A percentile compares a stretch with the other conserved stretches of the same genome.
Evolutionary conservation across 2,113 vertebrate genomes (phyloP).

Genomic region (Uria lomvia): DNA sequence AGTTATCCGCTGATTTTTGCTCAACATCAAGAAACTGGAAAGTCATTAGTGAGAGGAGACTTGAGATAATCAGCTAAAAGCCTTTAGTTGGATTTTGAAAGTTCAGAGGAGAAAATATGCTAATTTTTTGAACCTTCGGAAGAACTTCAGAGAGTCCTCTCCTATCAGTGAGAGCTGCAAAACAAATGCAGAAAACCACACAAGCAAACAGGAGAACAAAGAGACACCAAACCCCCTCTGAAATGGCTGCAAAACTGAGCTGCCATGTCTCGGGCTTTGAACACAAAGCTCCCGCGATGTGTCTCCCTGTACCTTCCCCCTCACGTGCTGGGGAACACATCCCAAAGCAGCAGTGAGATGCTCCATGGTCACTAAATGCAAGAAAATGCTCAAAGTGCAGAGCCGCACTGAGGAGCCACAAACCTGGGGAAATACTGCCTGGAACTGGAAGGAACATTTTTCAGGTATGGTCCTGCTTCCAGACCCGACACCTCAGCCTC

Average conservation of each 20-base stretch:
- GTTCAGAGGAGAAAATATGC: slow-evolving; percentile 12
- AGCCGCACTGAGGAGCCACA: neutral
- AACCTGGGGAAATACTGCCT: neutral
- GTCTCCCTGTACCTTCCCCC: accelerated
- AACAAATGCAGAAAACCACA: neutral
- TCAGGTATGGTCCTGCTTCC: neutral
- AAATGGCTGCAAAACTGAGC: neutral
- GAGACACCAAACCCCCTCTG: neutral
- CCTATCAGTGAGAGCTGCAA: neutral
- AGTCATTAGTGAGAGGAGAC: slow-evolving; percentile 32
- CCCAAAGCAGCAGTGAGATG: neutral
- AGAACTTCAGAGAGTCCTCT: neutral
- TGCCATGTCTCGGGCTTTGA: neutral
- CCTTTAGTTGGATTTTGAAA: slow-evolving; percentile 11
- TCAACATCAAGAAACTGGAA: slow-evolving; percentile 27
- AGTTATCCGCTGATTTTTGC: slow-evolving; percentile 30
- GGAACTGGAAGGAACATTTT: neutral
- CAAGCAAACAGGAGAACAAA: neutral
- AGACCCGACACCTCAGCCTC: neutral
- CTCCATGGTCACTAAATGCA: no score
- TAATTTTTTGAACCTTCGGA: neutral
- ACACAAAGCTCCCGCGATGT: accelerated
- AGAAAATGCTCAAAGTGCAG: no score
- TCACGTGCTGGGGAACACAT: accelerated
- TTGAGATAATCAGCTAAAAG: slow-evolving; percentile 19